Conservation (phyloP, 2,113 vertebrate genomes). For the Spilogale gracilis region DNA sequence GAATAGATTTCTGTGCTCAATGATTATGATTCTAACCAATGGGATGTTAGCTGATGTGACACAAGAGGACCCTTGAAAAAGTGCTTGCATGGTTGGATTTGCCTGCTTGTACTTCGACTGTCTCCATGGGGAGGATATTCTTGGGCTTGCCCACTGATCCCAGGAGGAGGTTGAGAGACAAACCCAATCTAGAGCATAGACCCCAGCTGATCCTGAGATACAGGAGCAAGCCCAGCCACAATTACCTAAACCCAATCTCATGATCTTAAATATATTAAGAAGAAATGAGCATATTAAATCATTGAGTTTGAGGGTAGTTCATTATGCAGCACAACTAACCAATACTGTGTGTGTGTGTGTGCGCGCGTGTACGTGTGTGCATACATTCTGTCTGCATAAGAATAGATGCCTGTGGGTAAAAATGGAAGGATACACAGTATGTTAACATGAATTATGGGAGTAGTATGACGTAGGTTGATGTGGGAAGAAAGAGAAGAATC, state of each 20-base stretch:
- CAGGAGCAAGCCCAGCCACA: not conserved
- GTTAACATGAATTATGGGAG: not conserved
- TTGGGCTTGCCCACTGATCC: not conserved
- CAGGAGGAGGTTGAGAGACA: slow-evolving; percentile 19
- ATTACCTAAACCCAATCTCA: not conserved
- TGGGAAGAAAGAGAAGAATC: not conserved
- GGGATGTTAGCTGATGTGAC: not conserved
- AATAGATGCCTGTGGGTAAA: not conserved
- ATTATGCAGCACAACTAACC: slow-evolving; percentile 16
- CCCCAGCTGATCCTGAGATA: not conserved
- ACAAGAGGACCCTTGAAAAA: not conserved
- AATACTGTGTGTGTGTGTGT: not conserved
- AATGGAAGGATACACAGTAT: not conserved
- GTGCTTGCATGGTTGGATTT: not conserved
- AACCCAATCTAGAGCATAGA: not conserved
- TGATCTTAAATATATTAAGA: slow-evolving; percentile 19
- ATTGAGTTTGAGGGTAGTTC: not conserved
- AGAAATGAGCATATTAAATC: slow-evolving; percentile 34
- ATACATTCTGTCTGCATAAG: not conserved
- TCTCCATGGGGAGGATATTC: not conserved
- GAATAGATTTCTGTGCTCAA: not conserved
- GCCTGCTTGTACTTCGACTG: not conserved
- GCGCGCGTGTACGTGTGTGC: not conserved
- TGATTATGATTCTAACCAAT: not conserved
- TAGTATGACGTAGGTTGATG: not conserved